A percentile compares a stretch with the other conserved stretches of the same genome.
Conservation (phyloP, 2,888 invertebrate genomes). For the Stenodema calcarata region DNA sequence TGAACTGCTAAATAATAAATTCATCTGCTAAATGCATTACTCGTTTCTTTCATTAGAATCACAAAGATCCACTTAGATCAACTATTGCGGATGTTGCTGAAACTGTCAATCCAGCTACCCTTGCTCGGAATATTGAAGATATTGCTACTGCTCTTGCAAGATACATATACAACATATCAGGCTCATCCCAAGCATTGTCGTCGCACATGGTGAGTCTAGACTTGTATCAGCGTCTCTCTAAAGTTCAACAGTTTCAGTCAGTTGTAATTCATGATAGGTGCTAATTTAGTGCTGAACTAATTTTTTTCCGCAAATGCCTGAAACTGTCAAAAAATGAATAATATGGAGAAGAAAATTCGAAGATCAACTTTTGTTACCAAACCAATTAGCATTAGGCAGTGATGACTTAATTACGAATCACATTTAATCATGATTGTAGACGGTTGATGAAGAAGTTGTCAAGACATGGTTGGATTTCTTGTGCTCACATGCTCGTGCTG, state of each 20-base stretch:
- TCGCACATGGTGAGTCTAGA: conserved; percentile 52
- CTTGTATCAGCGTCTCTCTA: too few species aligned
- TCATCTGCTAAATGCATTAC: not conserved
- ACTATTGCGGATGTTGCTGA: conserved; percentile 71
- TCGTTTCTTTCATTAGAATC: conserved; percentile 64
- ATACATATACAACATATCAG: conserved; percentile 77
- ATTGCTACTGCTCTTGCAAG: conserved; percentile 85
- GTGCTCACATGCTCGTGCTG: conserved; percentile 75
- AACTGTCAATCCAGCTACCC: conserved; percentile 66
- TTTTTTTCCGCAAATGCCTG: too few species aligned
- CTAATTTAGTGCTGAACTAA: too few species aligned
- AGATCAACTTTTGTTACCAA: too few species aligned
- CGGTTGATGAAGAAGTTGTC: conserved; percentile 75
- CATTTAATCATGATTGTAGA: conserved; percentile 64
- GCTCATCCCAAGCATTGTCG: conserved; percentile 50
- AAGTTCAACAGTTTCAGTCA: too few species aligned
- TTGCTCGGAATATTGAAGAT: conserved; percentile 73
- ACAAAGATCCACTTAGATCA: conserved; percentile 69
- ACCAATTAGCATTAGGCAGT: too few species aligned
- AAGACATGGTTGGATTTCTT: conserved; percentile 79
- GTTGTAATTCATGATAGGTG: too few species aligned
- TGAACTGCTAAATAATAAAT: not conserved
- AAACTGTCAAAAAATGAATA: too few species aligned
- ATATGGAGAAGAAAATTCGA: too few species aligned
- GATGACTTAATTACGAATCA: not conserved